Conservation (phyloP, 1,140 invertebrate species). For the Macrobrachium nipponense region DNA sequence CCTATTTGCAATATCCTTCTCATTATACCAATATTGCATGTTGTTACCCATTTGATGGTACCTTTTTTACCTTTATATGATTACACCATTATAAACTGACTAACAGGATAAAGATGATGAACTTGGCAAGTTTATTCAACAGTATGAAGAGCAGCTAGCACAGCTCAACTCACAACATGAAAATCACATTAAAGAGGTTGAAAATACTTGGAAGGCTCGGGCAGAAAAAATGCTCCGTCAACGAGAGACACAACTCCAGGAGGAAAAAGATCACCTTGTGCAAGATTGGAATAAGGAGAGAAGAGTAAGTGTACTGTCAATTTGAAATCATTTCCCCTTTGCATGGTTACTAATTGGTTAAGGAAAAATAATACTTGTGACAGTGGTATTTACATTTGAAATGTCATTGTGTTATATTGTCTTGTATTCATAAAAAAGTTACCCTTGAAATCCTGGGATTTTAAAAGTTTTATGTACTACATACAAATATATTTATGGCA, state of each 20-base stretch:
- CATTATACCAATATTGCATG: no score
- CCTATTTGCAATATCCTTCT: no score
- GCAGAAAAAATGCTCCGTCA: constrained; percentile 65
- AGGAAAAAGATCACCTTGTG: constrained; percentile 71
- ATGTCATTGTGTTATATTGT: background rate
- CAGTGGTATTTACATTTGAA: no score
- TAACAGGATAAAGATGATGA: constrained; percentile 69
- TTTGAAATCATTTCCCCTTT: no score
- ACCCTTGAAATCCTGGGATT: background rate
- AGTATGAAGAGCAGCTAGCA: constrained; percentile 69
- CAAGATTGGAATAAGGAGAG: constrained; percentile 74
- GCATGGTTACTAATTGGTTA: no score
- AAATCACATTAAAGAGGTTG: constrained; percentile 70
- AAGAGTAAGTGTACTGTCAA: constrained; percentile 68
- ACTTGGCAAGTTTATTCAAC: constrained; percentile 65
- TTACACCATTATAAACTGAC: no score
- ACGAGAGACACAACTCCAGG: constrained; percentile 68
- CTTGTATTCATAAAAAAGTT: background rate
- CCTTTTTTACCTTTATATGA: no score
- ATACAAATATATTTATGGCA: background rate
- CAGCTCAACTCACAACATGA: constrained; percentile 66
- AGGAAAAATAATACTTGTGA: no score
- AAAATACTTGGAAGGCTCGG: constrained; percentile 66
- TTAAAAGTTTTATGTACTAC: background rate
- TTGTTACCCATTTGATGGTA: no score